Percentiles rank a stretch among this genome's conserved stretches.
phyloP scores from a whole-genome alignment of 2,797 vertebrate species.

The Myiothlypis chrysogaster region DNA sequence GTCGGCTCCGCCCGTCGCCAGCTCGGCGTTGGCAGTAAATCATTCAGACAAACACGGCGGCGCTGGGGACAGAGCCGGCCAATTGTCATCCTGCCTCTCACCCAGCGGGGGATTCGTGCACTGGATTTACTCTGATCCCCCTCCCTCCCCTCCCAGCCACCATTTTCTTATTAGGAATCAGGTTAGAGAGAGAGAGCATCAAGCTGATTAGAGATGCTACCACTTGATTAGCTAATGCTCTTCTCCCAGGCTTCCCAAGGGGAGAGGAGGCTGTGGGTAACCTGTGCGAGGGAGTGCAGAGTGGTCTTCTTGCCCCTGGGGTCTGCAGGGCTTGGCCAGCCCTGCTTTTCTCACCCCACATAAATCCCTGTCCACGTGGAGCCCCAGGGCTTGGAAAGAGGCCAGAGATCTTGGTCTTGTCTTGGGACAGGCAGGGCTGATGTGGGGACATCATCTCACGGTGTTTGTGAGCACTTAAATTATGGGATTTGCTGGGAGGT shows the following conservation, averaged over 20 bases:
- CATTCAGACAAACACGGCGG: slow-evolving; percentile 19
- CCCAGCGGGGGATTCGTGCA: background rate
- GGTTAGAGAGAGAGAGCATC: slow-evolving; percentile 59
- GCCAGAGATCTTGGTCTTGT: background rate
- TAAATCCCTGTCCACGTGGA: fast-evolving
- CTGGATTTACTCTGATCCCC: slow-evolving; percentile 1
- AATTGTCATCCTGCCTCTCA: background rate
- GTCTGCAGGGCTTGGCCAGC: background rate
- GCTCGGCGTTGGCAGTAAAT: slow-evolving; percentile 20
- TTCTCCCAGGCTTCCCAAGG: slow-evolving; percentile 8
- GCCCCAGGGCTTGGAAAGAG: background rate
- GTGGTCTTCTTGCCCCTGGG: background rate
- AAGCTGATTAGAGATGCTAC: slow-evolving; percentile 64
- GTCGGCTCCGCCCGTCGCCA: background rate
- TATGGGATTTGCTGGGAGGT: fast-evolving
- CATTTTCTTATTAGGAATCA: slow-evolving; percentile 69
- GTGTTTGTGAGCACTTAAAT: fast-evolving
- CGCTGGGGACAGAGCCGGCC: background rate
- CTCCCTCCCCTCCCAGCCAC: background rate
- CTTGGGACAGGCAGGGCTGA: background rate
- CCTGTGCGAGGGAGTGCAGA: fast-evolving
- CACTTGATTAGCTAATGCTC: slow-evolving; percentile 68
- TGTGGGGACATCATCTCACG: background rate
- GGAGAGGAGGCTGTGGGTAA: background rate
- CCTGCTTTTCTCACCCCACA: background rate